Base-by-base conservation (phyloP, 1,140 invertebrate species). In the Heliconius congener region DNA sequence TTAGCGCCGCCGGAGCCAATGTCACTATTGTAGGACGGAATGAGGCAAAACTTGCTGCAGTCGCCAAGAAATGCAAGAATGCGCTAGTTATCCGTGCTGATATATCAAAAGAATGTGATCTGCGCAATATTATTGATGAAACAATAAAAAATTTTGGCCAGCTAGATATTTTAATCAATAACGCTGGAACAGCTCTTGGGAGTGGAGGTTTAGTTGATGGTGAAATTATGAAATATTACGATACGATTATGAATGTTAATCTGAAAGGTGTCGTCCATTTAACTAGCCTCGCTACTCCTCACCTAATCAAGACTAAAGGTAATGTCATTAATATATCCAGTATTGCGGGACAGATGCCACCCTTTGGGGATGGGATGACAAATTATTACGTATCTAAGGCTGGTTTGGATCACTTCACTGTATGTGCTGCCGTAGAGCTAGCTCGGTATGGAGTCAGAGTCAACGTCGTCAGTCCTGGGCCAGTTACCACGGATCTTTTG, bases 321-420 rank as follows among this genome's bases (percentile, higher is more conserved):
- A 72, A 72, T 72, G n/a, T 72, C 9, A 19, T 72, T 18, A 72
- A 72, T 72, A 39, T 72, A 72, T 72, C 71, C 8, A 72, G 71
- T 8, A 30, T 42, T 39, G 71, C 71, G 18, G 71, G 71, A 19
- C 16, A 72, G 37, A 72, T 72, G 34, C 34, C 71, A 5, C 71
- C 71, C 16, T 13, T 39, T 72, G 9, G 9, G 18, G 16, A 18
- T 0, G 71, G 37, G 19, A 19, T 72, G 16, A 72, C 39, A n/a
- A 39, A 19, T n/a, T 72, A 72, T 11, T n/a, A 39, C 9, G n/a
- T 72, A 11, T 72, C 71, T 27, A 72, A 72, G 37, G 71, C 71
- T 37, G 71, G 71, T 6, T 39, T 72, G 37, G 34, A 72, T 27
- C 71, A 72, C 9, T 72, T 72, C 37, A 72, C 71, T 18, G 37